These are phyloP conservation scores for Patiria miniata DNA, from an alignment of 35 echinoderm and acorn worm genomes.

Conservation along the genomic window DNA sequence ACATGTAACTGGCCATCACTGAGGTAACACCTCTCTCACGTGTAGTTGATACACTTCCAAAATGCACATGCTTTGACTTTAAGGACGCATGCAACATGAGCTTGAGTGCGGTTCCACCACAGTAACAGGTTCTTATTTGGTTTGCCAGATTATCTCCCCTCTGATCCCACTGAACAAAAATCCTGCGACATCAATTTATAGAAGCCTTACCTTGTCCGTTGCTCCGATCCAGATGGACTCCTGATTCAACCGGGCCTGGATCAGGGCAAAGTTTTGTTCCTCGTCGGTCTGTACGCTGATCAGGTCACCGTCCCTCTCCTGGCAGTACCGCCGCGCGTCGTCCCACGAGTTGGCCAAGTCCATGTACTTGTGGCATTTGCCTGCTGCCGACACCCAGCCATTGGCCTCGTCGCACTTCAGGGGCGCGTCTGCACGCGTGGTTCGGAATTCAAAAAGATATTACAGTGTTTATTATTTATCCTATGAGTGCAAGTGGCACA, in stretches of 20 bases:
- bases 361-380: slow-evolving; percentile 65
- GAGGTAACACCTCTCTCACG: too few relatives aligned
- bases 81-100: too few relatives aligned
- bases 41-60: too few relatives aligned
- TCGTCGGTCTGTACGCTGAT: slow-evolving; percentile 33
- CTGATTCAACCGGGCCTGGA: not conserved
- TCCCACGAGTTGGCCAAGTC: slow-evolving; percentile 32
- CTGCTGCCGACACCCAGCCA: slow-evolving; percentile 61
- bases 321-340: slow-evolving; percentile 67
- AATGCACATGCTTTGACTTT: too few relatives aligned
- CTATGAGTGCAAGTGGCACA: not conserved
- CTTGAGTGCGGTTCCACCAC: too few relatives aligned
- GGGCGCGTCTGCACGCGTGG: slow-evolving; percentile 68
- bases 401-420: slow-evolving; percentile 81
- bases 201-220: slow-evolving; percentile 41
- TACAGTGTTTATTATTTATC: not conserved
- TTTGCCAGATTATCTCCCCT: too few relatives aligned
- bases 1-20: too few relatives aligned
- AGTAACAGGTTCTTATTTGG: too few relatives aligned
- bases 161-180: too few relatives aligned
- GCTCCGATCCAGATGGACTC: slow-evolving; percentile 64
- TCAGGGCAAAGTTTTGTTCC: slow-evolving; percentile 43
- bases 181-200: not conserved
- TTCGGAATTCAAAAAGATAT: not conserved
- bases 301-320: slow-evolving; percentile 47